A percentile compares a stretch with the other conserved stretches of the same genome.
Conservation (phyloP, 2,113 vertebrate genomes). For the Embiotoca jacksoni region DNA sequence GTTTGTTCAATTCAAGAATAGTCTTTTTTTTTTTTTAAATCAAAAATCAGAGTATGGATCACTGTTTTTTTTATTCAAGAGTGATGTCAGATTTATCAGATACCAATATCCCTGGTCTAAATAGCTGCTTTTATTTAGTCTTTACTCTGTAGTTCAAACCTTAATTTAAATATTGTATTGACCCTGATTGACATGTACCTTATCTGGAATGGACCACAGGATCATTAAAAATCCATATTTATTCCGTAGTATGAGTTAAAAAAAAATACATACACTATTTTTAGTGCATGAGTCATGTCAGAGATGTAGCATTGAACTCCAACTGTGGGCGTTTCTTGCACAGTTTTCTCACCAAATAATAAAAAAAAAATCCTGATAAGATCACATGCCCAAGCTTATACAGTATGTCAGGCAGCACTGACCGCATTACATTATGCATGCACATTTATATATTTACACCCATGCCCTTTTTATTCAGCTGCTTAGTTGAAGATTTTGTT, state of each 20-base stretch:
- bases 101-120: background rate
- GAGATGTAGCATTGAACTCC: background rate
- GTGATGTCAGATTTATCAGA: background rate
- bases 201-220: background rate
- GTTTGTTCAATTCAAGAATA: too few species aligned
- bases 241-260: background rate
- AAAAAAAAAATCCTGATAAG: constrained; percentile 34
- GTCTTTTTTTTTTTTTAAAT: too few species aligned
- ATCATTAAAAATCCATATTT: constrained; percentile 10
- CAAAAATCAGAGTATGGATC: too few species aligned
- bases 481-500: constrained; percentile 15
- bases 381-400: constrained; percentile 7
- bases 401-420: background rate
- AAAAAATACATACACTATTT: background rate
- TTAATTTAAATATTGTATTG: background rate
- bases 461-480: background rate
- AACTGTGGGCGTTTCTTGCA: background rate
- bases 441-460: constrained; percentile 7
- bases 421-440: constrained; percentile 37
- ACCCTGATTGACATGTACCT: background rate
- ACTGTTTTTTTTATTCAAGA: too few species aligned
- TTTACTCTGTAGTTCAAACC: background rate
- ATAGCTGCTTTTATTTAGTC: background rate
- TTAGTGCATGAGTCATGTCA: background rate
- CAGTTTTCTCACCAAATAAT: background rate